Evolutionary conservation across 2,113 vertebrate genomes (phyloP).

Genomic region (Notarius quadriscutis): DNA sequence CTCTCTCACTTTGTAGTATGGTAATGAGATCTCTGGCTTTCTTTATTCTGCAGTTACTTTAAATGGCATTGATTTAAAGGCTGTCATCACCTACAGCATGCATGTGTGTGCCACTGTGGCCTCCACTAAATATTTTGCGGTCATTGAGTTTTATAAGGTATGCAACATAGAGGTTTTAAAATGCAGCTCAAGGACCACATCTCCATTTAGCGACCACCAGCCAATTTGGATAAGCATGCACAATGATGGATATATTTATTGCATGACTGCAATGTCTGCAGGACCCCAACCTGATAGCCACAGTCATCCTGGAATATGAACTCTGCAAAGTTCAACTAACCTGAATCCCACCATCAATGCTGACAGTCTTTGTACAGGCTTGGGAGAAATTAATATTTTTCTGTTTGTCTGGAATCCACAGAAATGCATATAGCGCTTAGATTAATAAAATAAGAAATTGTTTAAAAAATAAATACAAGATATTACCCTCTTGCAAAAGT

Average conservation of each 20-base stretch:
- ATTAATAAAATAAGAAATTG: too few relatives aligned
- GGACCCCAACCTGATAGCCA: not conserved
- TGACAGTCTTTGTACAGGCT: not conserved
- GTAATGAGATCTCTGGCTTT: conserved; percentile 41
- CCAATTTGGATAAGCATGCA: conserved; percentile 39
- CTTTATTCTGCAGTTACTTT: conserved; percentile 45
- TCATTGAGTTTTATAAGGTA: conserved; percentile 45
- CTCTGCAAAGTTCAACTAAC: not conserved
- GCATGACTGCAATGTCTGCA: conserved; percentile 11
- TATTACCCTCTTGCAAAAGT: not conserved
- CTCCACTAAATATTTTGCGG: conserved; percentile 17
- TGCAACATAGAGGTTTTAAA: conserved; percentile 30
- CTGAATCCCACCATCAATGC: not conserved
- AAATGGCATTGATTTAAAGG: conserved; percentile 44
- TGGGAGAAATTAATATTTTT: not conserved
- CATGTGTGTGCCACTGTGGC: conserved; percentile 37
- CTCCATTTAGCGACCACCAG: conserved; percentile 48
- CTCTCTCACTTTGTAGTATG: not conserved
- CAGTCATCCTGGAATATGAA: not conserved
- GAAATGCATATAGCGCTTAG: not conserved
- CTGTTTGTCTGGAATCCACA: not conserved
- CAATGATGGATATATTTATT: conserved; percentile 25
- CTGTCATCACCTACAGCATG: conserved; percentile 20
- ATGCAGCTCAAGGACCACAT: conserved; percentile 30
- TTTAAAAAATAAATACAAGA: not conserved